Conservation (phyloP, 2,888 invertebrate species). For the Drosophila seclusa region DNA sequence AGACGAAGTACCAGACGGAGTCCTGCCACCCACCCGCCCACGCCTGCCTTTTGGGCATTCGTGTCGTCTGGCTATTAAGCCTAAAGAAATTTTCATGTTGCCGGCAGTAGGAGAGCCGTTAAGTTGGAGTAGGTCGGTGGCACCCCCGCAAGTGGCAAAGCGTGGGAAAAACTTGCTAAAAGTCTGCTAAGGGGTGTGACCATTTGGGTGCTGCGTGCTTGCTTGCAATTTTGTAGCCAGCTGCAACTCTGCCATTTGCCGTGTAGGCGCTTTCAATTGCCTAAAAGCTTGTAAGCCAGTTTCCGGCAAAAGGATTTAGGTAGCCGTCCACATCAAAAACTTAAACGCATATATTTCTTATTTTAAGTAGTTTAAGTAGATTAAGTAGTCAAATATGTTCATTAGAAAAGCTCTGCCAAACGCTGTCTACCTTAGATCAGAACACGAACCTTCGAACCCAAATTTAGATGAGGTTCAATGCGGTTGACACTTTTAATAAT, state of each 20-base stretch:
- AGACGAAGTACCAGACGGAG: conserved; percentile 3
- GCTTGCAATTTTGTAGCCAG: conserved; percentile 72
- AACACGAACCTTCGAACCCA: conserved; percentile 1
- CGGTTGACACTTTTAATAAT: conserved; percentile 26
- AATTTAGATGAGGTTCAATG: not conserved
- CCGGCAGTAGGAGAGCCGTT: conserved; percentile 3
- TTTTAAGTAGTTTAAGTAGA: not conserved
- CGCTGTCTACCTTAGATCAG: not conserved
- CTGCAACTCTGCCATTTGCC: conserved; percentile 34
- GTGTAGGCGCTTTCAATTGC: conserved; percentile 74
- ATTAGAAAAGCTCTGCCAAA: not conserved
- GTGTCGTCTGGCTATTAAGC: conserved; percentile 73
- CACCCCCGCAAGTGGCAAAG: conserved; percentile 61
- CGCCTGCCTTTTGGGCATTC: conserved; percentile 49
- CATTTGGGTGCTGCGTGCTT: conserved; percentile 63
- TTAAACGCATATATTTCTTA: conserved; percentile 11
- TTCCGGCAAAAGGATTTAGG: conserved; percentile 65
- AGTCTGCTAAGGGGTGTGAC: conserved; percentile 24
- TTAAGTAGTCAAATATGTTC: not conserved
- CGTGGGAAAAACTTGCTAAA: conserved; percentile 78
- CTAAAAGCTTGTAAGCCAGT: conserved; percentile 80
- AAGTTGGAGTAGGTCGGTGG: conserved; percentile 27
- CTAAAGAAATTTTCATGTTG: conserved; percentile 70
- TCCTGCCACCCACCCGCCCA: conserved; percentile 28
- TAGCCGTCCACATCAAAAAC: conserved; percentile 19